Base-by-base conservation (phyloP, 2,797 vertebrate species). In the Chaenodraco wilsoni region DNA sequence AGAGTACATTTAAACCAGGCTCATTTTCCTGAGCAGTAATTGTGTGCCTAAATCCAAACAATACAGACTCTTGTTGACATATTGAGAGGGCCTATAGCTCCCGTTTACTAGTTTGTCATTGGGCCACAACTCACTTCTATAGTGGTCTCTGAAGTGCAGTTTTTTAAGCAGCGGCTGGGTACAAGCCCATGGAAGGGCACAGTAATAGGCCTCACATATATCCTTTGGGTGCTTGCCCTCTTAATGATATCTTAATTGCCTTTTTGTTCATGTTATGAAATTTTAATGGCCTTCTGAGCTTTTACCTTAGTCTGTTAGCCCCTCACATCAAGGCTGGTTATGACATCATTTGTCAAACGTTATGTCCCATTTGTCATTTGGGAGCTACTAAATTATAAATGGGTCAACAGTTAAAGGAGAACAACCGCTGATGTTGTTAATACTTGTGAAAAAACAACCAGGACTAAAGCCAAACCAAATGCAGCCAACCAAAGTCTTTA, bases 221-320 rank as follows among this genome's bases (percentile, higher is more conserved):
- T 88, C 85, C 87, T 84, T 59, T 74, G 81, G 81, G 82, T 79
- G 66, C 84, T 82, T 83, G 88, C 83, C 85, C 78, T 71, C 81
- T 83, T 90, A 91, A 92, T 92, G 87, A 88, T 88, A 82, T 90
- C 84, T 84, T 92, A 92, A 93, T 90, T 91, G 87, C 86, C 81
- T 92, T 91, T 90, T 89, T 87, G 89, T 90, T 89, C 84, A 83
- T 84, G 87, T 87, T 91, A 91, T 93, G 76, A 91, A 87, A 87
- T 87, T 88, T 89, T 90, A 90, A 93, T 91, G 87, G 74, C 72
- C 79, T 79, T 73, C 72, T 77, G 73, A 88, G 87, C 87, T 82
- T 83, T 84, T 81, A 86, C 88, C 73, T 80, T 71, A 81, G 84
- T 84, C 61, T 67, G 78, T 85, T 84, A 80, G 78, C 71, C 73